Percentiles rank a stretch among this genome's conserved stretches.
phyloP scores from a whole-genome alignment of 2,797 vertebrate genomes.

The Todus mexicanus region DNA sequence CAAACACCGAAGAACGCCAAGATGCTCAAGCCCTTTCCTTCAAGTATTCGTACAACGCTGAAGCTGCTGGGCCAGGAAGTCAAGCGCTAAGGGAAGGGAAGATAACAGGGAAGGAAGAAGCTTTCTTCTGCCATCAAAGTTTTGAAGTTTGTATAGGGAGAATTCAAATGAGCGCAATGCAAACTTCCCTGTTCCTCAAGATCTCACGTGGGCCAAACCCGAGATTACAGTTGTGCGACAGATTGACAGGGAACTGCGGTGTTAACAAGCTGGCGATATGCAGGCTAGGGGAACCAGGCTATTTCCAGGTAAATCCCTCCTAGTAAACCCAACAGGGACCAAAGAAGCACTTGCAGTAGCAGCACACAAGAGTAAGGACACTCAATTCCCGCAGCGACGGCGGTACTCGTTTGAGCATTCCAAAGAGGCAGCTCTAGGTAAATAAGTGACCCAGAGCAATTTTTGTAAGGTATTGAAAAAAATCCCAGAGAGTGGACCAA shows the following conservation, averaged over 20 bases:
- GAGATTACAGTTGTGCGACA: neutral
- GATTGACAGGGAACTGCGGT: neutral
- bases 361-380: neutral
- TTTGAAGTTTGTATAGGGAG: neutral
- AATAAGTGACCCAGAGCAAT: neutral
- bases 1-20: neutral
- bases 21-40: neutral
- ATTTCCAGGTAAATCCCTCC: neutral
- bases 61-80: neutral
- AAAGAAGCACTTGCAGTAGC: neutral
- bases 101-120: neutral
- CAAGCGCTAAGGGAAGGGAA: neutral
- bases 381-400: fast-evolving
- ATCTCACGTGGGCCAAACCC: neutral
- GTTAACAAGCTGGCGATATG: neutral
- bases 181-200: neutral
- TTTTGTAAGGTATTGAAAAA: neutral
- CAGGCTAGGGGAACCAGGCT: neutral
- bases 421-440: neutral
- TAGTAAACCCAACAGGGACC: neutral
- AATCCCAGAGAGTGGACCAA: neutral
- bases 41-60: neutral
- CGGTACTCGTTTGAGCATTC: neutral
- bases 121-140: neutral
- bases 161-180: neutral